Percentiles rank a stretch among this genome's conserved stretches.
Evolutionary conservation across 2,888 invertebrate species (phyloP).

Genomic region (Noctua janthina): DNA sequence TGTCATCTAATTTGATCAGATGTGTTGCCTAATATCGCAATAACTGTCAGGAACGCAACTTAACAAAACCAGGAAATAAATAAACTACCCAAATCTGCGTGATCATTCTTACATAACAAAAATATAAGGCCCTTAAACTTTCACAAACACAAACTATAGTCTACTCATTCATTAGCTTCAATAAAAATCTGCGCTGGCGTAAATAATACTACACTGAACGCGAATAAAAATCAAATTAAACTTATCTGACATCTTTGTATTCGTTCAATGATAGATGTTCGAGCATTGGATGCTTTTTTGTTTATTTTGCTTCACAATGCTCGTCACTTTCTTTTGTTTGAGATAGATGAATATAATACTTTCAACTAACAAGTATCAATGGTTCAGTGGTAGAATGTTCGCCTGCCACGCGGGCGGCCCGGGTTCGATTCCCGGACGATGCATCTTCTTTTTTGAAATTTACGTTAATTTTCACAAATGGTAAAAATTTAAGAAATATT

Average conservation of each 20-base stretch:
- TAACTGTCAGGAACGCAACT: background rate
- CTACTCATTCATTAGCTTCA: slow-evolving; percentile 47
- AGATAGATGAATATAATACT: background rate
- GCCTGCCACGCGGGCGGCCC: slow-evolving; percentile 91
- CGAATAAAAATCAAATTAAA: slow-evolving; percentile 20
- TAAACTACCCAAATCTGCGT: background rate
- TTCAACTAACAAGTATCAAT: slow-evolving; percentile 58
- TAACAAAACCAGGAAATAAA: background rate
- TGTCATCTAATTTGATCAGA: background rate
- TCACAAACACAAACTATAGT: slow-evolving; percentile 18
- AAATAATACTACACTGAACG: slow-evolving; percentile 39
- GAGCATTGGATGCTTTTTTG: slow-evolving; percentile 1
- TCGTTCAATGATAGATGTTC: slow-evolving; percentile 13
- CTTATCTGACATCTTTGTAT: slow-evolving; percentile 51
- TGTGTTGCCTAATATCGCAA: background rate
- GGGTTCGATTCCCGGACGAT: slow-evolving; percentile 91
- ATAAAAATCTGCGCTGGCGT: slow-evolving; percentile 44
- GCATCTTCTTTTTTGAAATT: slow-evolving; percentile 68
- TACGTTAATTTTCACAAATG: too few relatives aligned
- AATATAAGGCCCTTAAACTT: slow-evolving; percentile 40
- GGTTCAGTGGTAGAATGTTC: slow-evolving; percentile 90
- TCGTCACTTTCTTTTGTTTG: slow-evolving; percentile 9
- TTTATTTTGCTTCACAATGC: background rate
- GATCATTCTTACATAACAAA: slow-evolving; percentile 10
- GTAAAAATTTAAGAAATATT: background rate